These are phyloP conservation scores for Bettongia penicillata DNA, from an alignment of 2,113 vertebrate species.

Conservation along the genomic window DNA sequence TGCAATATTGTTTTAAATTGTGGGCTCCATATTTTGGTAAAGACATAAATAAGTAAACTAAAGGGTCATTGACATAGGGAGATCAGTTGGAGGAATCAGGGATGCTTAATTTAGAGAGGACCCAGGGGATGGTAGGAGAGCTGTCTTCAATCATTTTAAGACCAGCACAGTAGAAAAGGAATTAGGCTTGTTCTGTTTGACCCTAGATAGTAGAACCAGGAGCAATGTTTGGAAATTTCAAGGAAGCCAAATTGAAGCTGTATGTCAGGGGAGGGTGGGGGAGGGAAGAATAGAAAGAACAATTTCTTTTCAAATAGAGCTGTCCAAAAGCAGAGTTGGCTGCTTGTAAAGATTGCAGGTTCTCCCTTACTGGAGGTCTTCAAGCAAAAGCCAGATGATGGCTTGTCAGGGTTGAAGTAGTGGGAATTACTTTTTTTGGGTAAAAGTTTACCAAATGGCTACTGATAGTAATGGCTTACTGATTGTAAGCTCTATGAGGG, in stretches of 20 bases:
- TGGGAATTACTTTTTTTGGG: neutral
- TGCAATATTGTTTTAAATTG: neutral
- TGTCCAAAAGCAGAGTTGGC: neutral
- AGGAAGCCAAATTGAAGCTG: neutral
- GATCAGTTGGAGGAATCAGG: neutral
- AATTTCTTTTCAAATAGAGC: neutral
- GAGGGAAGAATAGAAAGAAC: neutral
- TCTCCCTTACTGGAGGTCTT: neutral
- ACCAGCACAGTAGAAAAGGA: neutral
- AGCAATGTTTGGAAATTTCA: neutral
- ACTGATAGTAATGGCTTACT: no score
- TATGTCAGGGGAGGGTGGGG: neutral
- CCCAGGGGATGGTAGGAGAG: neutral
- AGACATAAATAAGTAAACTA: neutral
- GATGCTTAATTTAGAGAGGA: neutral
- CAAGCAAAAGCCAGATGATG: neutral
- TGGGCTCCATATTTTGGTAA: neutral
- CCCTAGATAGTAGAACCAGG: neutral
- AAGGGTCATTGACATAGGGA: neutral
- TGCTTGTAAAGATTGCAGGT: neutral
- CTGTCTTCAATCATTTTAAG: neutral
- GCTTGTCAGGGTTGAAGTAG: neutral
- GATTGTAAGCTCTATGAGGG: neutral
- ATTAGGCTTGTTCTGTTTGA: neutral
- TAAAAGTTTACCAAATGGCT: neutral